A percentile compares a stretch with the other conserved stretches of the same genome.
These are phyloP conservation scores for Masticophis lateralis DNA, from an alignment of 2,797 vertebrate genomes.

Conservation along the genomic window DNA sequence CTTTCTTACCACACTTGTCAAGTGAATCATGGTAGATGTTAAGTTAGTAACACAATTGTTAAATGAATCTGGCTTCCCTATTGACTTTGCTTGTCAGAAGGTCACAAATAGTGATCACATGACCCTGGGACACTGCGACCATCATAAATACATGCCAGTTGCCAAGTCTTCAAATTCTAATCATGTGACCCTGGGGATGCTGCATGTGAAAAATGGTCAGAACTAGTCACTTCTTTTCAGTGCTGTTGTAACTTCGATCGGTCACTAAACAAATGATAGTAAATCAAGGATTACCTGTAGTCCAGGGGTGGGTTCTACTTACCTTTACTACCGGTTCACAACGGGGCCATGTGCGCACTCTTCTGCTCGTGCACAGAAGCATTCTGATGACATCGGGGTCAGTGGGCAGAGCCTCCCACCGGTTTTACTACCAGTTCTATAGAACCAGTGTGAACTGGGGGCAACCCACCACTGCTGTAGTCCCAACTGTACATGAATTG, in stretches of 20 bases:
- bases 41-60: background rate
- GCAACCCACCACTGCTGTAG: too few relatives aligned
- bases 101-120: background rate
- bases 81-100: background rate
- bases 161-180: background rate
- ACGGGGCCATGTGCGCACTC: too few relatives aligned
- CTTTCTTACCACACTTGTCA: background rate
- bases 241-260: background rate
- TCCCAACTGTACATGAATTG: background rate
- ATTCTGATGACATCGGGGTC: too few relatives aligned
- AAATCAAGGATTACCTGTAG: too few relatives aligned
- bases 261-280: too few relatives aligned
- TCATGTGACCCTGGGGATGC: background rate
- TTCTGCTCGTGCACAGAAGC: too few relatives aligned
- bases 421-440: too few relatives aligned
- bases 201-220: background rate
- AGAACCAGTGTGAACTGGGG: too few relatives aligned
- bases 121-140: background rate
- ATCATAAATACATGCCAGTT: background rate
- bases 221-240: background rate
- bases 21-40: background rate
- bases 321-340: too few relatives aligned
- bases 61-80: background rate
- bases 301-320: too few relatives aligned
- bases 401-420: too few relatives aligned